Evolutionary conservation across 2,888 invertebrate species (phyloP).

Genomic region (Strigamia maritima): DNA sequence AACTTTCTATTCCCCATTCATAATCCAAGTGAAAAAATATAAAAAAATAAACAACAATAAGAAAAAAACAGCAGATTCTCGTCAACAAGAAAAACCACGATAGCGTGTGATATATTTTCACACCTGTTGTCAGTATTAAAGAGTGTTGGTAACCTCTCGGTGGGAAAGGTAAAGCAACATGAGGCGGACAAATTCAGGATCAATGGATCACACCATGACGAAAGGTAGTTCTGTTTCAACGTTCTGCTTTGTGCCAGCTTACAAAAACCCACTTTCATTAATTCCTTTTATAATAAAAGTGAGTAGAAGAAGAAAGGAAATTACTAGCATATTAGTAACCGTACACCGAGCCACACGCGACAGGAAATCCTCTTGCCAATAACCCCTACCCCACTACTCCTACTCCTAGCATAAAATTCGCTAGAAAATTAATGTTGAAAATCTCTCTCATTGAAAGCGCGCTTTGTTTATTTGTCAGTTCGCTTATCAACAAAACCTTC

Average conservation of each 20-base stretch:
- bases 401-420: background rate
- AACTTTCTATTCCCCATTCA: background rate
- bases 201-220: slow-evolving; percentile 6
- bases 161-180: slow-evolving; percentile 1
- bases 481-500: background rate
- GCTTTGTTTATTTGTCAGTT: slow-evolving; percentile 7
- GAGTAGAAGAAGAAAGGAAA: slow-evolving; percentile 7
- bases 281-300: slow-evolving; percentile 19
- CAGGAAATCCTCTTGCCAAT: slow-evolving; percentile 24
- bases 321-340: slow-evolving; percentile 26
- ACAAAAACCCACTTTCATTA: slow-evolving; percentile 22
- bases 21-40: background rate
- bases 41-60: background rate
- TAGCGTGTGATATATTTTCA: background rate
- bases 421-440: background rate
- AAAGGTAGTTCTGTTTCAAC: background rate
- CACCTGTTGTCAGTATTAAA: slow-evolving; percentile 12
- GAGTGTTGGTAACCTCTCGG: slow-evolving; percentile 18
- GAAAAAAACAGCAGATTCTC: background rate
- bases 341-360: slow-evolving; percentile 22
- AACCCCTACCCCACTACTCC: background rate
- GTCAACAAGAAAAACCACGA: background rate
- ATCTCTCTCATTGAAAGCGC: background rate
- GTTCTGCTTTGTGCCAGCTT: background rate
- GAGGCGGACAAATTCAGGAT: slow-evolving; percentile 18